Evolutionary conservation across 2,888 invertebrate species (phyloP).

Genomic region (Andrena fulva): DNA sequence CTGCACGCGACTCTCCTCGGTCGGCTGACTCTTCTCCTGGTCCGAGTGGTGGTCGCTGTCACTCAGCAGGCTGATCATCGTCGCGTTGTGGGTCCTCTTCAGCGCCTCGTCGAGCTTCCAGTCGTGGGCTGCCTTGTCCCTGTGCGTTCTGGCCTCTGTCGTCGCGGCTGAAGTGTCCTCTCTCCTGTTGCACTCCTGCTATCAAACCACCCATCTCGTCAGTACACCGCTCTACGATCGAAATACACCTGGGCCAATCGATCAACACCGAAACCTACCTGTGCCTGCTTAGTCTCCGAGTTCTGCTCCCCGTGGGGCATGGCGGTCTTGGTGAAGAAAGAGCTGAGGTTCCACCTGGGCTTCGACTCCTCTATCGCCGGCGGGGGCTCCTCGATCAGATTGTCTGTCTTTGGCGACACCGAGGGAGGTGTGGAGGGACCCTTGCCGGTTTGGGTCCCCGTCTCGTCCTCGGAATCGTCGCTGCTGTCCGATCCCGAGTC

Average conservation of each 20-base stretch:
- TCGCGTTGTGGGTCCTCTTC: constrained; percentile 84
- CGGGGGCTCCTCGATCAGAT: constrained; percentile 74
- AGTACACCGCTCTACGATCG: neutral
- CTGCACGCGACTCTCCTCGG: constrained; percentile 72
- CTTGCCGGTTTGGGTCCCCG: constrained; percentile 73
- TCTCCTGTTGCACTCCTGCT: constrained; percentile 70
- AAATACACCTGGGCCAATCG: neutral
- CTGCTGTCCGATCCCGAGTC: constrained; percentile 88
- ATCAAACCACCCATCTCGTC: neutral
- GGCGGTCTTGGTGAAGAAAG: constrained; percentile 81
- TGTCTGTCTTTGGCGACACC: constrained; percentile 75
- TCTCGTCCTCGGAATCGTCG: constrained; percentile 86
- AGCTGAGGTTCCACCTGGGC: constrained; percentile 83
- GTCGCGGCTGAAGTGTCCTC: constrained; percentile 77
- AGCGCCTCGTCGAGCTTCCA: constrained; percentile 81
- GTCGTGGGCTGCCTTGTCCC: constrained; percentile 69
- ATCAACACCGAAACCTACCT: constrained; percentile 58
- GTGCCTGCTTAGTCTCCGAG: constrained; percentile 75
- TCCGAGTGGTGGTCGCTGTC: constrained; percentile 82
- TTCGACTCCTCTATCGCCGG: constrained; percentile 85
- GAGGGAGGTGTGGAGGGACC: constrained; percentile 83
- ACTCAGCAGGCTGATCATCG: constrained; percentile 85
- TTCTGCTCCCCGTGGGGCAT: constrained; percentile 76
- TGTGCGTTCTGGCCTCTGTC: constrained; percentile 65
- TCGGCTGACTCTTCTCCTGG: constrained; percentile 79